These are phyloP conservation scores for Rhynchotus rufescens DNA, from an alignment of 2,797 vertebrate genomes.

Conservation along the genomic window DNA sequence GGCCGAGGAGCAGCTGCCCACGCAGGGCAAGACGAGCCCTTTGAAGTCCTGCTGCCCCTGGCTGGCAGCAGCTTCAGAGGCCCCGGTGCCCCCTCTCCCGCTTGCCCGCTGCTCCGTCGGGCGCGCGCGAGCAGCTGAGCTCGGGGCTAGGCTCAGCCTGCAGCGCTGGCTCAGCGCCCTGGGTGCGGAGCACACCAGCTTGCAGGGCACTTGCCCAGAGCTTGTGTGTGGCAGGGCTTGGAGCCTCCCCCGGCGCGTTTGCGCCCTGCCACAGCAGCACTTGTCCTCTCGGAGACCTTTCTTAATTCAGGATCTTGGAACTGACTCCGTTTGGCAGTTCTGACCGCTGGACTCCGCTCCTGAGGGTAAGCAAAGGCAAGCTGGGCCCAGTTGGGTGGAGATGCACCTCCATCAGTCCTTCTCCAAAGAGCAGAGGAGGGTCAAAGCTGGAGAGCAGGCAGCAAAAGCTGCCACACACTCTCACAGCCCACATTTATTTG, in stretches of 20 bases:
- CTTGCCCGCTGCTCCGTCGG: not conserved
- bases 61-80: slow-evolving; percentile 24
- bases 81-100: not conserved
- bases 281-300: slow-evolving; percentile 23
- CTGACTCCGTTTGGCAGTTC: not conserved
- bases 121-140: not conserved
- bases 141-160: not conserved
- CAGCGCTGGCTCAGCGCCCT: not conserved
- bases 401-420: not conserved
- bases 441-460: not conserved
- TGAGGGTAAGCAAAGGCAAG: not conserved
- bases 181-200: not conserved
- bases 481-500: not conserved
- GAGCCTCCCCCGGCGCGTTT: not conserved
- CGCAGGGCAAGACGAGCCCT: not conserved
- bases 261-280: not conserved
- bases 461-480: not conserved
- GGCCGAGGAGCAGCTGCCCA: slow-evolving; percentile 33
- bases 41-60: slow-evolving; percentile 23
- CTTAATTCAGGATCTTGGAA: slow-evolving; percentile 35
- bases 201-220: not conserved
- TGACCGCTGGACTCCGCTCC: slow-evolving; percentile 18
- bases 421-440: not conserved
- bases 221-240: accelerated
- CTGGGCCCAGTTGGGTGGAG: not conserved